Evolutionary conservation across 2,113 vertebrate genomes (phyloP).

Genomic region (Eudyptes chrysolophus): DNA sequence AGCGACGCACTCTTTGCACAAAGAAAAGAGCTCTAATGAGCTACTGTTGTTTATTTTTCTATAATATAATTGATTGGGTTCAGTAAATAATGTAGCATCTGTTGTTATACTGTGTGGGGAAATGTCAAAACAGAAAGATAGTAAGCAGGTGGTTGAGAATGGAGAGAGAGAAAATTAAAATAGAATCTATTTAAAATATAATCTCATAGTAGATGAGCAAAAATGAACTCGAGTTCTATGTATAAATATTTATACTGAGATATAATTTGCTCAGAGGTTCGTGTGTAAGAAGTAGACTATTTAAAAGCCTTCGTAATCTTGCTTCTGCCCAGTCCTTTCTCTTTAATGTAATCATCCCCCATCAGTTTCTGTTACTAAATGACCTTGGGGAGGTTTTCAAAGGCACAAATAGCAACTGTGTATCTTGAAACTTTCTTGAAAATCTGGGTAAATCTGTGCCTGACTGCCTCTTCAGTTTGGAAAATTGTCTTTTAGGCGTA

Average conservation of each 20-base stretch:
- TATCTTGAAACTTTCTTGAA: neutral
- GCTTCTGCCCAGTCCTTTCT: neutral
- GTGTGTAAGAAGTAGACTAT: conserved; percentile 24
- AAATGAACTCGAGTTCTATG: conserved; percentile 64
- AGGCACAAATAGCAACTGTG: neutral
- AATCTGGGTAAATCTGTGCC: neutral
- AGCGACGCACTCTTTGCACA: conserved; percentile 72
- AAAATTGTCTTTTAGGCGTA: neutral
- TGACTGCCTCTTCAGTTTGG: neutral
- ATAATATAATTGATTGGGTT: conserved; percentile 94
- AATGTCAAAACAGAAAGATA: conserved; percentile 89
- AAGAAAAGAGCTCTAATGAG: conserved; percentile 89
- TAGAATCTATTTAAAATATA: conserved; percentile 66
- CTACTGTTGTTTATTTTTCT: conserved; percentile 98
- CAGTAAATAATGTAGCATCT: conserved; percentile 94
- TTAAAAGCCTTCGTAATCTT: neutral
- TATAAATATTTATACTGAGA: conserved; percentile 69
- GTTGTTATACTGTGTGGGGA: conserved; percentile 89
- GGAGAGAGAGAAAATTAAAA: conserved; percentile 63
- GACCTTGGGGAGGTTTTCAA: conserved; percentile 27
- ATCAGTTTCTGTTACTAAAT: neutral
- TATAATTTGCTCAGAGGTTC: conserved; percentile 48
- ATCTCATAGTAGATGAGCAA: conserved; percentile 53
- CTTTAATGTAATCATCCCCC: neutral
- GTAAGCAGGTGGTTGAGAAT: conserved; percentile 72